Conservation (phyloP, 2,888 invertebrate species). For the Acanthoscelides obtectus region DNA sequence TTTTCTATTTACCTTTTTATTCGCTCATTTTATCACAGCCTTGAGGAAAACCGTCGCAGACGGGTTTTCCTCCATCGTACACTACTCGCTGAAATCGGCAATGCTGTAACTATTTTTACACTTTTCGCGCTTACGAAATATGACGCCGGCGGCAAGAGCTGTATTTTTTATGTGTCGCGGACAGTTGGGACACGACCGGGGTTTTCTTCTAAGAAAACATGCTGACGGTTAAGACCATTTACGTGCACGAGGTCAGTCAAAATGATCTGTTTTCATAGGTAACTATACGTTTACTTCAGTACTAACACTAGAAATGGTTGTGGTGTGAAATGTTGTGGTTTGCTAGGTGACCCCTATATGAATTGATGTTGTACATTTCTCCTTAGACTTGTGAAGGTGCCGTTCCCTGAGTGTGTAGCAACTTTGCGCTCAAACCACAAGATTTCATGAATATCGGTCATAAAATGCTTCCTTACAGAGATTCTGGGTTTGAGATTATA, state of each 20-base stretch:
- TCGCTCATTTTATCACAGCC: neutral
- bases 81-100: slow-evolving; percentile 14
- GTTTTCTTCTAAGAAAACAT: slow-evolving; percentile 1
- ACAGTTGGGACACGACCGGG: slow-evolving; percentile 3
- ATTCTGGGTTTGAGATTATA: no score
- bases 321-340: slow-evolving; percentile 6
- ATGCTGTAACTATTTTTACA: slow-evolving; percentile 24
- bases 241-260: neutral
- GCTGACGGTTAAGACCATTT: neutral
- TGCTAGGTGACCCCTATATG: neutral
- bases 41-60: slow-evolving; percentile 5
- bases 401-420: no score
- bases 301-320: slow-evolving; percentile 8
- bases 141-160: slow-evolving; percentile 7
- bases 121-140: slow-evolving; percentile 2
- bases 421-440: no score
- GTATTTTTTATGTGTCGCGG: slow-evolving; percentile 5
- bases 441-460: no score
- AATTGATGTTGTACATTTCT: neutral
- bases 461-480: no score
- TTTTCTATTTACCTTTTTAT: neutral
- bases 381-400: no score
- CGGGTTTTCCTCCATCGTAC: slow-evolving; percentile 8
- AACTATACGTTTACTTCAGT: slow-evolving; percentile 6
- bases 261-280: slow-evolving; percentile 5